These are phyloP conservation scores for Trichogramma pretiosum DNA, from an alignment of 1,140 invertebrate species.

Conservation along the genomic window DNA sequence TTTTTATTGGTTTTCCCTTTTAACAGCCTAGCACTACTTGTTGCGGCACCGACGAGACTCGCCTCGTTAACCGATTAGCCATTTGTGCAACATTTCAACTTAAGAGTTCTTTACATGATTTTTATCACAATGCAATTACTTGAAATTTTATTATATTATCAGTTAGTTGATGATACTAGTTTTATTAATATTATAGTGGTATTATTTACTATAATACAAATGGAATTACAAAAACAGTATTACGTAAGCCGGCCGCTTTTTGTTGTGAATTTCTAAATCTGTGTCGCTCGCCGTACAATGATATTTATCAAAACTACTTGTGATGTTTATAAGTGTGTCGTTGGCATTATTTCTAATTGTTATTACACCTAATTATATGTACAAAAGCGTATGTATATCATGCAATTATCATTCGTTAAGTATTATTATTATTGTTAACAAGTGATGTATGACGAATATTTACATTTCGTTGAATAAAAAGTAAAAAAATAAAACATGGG, in stretches of 20 bases:
- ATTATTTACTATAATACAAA: too few relatives aligned
- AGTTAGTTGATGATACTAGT: conserved; percentile 28
- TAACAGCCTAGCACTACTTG: conserved; percentile 49
- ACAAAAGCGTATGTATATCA: too few relatives aligned
- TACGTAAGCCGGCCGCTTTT: conserved; percentile 39
- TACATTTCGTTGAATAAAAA: too few relatives aligned
- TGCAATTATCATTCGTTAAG: conserved; percentile 18
- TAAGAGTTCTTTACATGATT: conserved; percentile 28
- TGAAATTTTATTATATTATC: conserved; percentile 28
- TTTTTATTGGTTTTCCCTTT: conserved; percentile 49
- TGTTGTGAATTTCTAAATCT: too few relatives aligned
- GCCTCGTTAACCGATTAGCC: conserved; percentile 44
- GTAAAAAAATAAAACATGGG: too few relatives aligned
- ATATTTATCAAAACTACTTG: conserved; percentile 11
- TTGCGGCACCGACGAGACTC: conserved; percentile 43
- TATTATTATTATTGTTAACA: conserved; percentile 33
- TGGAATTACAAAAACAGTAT: too few relatives aligned
- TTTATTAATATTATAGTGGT: conserved; percentile 27
- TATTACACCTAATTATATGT: conserved; percentile 6
- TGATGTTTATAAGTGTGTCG: conserved; percentile 1
- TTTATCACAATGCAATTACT: conserved; percentile 37
- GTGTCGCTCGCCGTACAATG: conserved; percentile 12
- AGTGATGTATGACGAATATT: too few relatives aligned
- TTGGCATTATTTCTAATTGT: conserved; percentile 1
- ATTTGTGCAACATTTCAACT: conserved; percentile 34